Base-by-base conservation (phyloP, 2,888 invertebrate genomes). In the Erebia aethiops region DNA sequence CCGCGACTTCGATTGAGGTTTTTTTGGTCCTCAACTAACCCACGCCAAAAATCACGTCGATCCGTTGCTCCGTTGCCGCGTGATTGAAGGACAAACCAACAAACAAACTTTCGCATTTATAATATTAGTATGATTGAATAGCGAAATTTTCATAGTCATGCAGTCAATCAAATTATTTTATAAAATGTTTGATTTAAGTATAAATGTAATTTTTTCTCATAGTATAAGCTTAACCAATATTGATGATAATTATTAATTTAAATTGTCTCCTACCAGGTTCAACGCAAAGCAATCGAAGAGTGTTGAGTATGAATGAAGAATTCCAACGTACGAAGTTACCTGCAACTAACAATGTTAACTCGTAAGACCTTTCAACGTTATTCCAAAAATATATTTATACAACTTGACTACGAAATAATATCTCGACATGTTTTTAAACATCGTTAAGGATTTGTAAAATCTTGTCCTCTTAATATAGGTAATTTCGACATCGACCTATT, bases 291-390 rank as follows among this genome's bases (percentile, higher is more conserved):
- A 63, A 26, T 46, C n/a, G 43, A 57, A 58, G 52, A 69, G 46
- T 54, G 52, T 7, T 57, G 21, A 16, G 21, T 11, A 35, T 51
- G 41, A 18, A 21, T 64, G 16, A n/a, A n/a, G 56, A 65, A 18
- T 43, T 56, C 16, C 56, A 9, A 14, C 66, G 43, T 10, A 66
- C 56, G 14, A 57, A 70, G 73, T 73, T 71, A 73, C 71, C 73
- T 71, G 56, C 71, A 41, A 57, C 26, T 41, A 54, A 61, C 14
- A 46, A 63, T 54, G 54, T 63, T 52, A 41, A 35, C 54, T 51
- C 43, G 67, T 68, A 70, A 67, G 64, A 70, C 54, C 60, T 51
- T 58, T 61, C 51, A 41, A 64, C 13, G 41, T 41, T 54, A 52
- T 54, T 64, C 64, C 64, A 64, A 35, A 54, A 35, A 41, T 62